A percentile compares a stretch with the other conserved stretches of the same genome.
Evolutionary conservation across 2,113 vertebrate genomes (phyloP).

Genomic region (Tamias sibiricus): DNA sequence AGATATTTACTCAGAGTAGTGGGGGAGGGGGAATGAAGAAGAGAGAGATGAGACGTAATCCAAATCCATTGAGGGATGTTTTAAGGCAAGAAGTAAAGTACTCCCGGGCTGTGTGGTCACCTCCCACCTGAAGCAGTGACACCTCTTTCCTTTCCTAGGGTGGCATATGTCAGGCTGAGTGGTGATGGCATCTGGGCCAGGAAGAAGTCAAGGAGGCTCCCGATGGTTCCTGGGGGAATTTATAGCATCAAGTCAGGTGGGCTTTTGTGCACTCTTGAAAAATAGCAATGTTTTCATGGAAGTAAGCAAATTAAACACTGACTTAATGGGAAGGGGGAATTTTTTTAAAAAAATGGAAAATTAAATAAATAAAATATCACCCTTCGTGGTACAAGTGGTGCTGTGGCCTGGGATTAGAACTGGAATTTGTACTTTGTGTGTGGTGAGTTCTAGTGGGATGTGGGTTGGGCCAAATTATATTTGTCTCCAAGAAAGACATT

Average conservation of each 20-base stretch:
- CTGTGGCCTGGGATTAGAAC: constrained; percentile 76
- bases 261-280: not conserved
- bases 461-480: constrained; percentile 67
- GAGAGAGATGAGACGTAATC: not conserved
- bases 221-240: constrained; percentile 88
- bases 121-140: not conserved
- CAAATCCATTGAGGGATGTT: too few species aligned
- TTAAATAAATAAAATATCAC: constrained; percentile 78
- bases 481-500: constrained; percentile 82
- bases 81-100: not conserved
- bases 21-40: not conserved
- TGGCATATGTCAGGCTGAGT: constrained; percentile 46
- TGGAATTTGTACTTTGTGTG: constrained; percentile 82
- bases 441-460: constrained; percentile 79
- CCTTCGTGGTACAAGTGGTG: constrained; percentile 63
- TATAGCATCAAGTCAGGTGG: constrained; percentile 90
- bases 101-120: not conserved
- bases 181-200: constrained; percentile 5
- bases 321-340: not conserved
- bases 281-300: not conserved
- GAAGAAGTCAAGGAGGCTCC: constrained; percentile 84
- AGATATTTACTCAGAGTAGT: not conserved
- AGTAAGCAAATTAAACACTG: not conserved
- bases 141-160: constrained; percentile 53
- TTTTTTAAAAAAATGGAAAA: constrained; percentile 34